A percentile compares a stretch with the other conserved stretches of the same genome.
phyloP scores from a whole-genome alignment of 2,888 invertebrate genomes.

The Lithophane leautieri region DNA sequence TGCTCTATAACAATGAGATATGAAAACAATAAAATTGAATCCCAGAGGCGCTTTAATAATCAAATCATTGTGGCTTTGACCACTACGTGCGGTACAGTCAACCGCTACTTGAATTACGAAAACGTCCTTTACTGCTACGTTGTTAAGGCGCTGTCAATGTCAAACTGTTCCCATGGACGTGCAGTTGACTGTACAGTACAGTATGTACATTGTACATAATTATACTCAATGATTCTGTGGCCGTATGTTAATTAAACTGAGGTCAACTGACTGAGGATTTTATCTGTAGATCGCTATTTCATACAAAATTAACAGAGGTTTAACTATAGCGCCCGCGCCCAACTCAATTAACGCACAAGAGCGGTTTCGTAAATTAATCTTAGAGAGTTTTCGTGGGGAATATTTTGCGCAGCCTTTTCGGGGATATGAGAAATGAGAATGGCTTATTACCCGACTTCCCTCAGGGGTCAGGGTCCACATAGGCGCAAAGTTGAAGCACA shows the following conservation, averaged over 20 bases:
- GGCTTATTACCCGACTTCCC: constrained; percentile 4
- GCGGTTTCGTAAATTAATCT: constrained; percentile 35
- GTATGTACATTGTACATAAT: background rate
- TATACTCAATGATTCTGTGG: constrained; percentile 22
- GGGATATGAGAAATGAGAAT: constrained; percentile 8
- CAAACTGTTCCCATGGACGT: background rate
- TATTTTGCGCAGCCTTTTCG: background rate
- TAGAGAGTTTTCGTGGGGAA: background rate
- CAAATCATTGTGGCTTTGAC: constrained; percentile 49
- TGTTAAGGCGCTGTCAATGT: background rate
- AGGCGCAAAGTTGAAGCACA: constrained; percentile 6
- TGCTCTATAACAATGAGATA: constrained; percentile 59
- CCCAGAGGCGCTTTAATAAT: constrained; percentile 57
- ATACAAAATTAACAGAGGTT: constrained; percentile 23
- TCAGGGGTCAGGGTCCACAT: background rate
- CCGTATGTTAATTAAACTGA: constrained; percentile 55
- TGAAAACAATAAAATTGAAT: constrained; percentile 67
- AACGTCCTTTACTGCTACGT: background rate
- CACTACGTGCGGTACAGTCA: constrained; percentile 33
- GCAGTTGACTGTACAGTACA: constrained; percentile 4
- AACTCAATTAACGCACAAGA: constrained; percentile 10
- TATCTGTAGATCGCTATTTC: constrained; percentile 18
- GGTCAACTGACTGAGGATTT: constrained; percentile 44
- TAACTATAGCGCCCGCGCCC: background rate
- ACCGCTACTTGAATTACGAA: background rate